phyloP scores from a whole-genome alignment of 2,888 invertebrate species.

The Hofmannophila pseudospretella region DNA sequence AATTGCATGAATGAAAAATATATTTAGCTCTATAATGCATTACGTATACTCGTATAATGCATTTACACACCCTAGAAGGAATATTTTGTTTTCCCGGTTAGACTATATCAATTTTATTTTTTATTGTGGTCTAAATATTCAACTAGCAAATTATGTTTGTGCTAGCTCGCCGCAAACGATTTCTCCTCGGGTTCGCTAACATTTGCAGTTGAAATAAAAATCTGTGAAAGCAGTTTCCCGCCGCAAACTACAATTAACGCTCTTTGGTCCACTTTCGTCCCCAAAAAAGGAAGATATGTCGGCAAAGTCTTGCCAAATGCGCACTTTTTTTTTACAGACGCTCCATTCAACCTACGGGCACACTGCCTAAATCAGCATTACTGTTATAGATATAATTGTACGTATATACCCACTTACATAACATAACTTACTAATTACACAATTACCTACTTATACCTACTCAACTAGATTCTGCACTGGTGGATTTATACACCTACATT shows the following conservation, averaged over 20 bases:
- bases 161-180: not conserved
- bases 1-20: too few species aligned
- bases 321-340: conserved; percentile 18
- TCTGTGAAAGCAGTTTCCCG: conserved; percentile 25
- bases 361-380: conserved; percentile 25
- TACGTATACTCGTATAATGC: too few species aligned
- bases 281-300: conserved; percentile 34
- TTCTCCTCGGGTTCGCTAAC: conserved; percentile 22
- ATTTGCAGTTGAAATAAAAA: conserved; percentile 35
- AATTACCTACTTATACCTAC: too few species aligned
- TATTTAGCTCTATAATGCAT: too few species aligned
- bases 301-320: conserved; percentile 39
- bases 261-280: conserved; percentile 26
- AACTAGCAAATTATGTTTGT: conserved; percentile 13
- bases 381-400: too few species aligned
- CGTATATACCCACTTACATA: too few species aligned
- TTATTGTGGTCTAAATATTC: conserved; percentile 13
- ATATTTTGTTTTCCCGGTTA: too few species aligned
- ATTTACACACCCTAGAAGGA: too few species aligned
- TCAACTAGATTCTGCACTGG: too few species aligned
- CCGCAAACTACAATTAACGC: conserved; percentile 39
- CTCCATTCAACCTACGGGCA: conserved; percentile 31
- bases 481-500: too few species aligned
- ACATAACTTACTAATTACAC: too few species aligned
- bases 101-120: too few species aligned